Evolutionary conservation across 1,140 invertebrate genomes (phyloP).

Genomic region (Teleogryllus occipitalis): DNA sequence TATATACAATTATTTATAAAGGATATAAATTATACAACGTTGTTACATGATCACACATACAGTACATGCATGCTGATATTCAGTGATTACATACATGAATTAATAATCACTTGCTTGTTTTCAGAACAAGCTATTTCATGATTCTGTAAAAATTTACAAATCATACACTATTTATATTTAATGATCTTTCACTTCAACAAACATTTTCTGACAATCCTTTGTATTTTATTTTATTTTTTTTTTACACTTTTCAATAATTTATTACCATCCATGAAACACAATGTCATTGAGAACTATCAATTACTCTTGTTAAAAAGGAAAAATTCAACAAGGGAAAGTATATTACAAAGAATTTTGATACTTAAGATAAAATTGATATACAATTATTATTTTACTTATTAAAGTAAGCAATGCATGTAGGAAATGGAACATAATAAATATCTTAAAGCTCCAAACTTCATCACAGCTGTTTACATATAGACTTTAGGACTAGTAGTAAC

Average conservation of each 20-base stretch:
- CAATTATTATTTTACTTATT: background rate
- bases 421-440: background rate
- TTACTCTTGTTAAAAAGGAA: background rate
- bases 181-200: background rate
- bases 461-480: background rate
- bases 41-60: background rate
- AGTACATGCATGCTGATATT: background rate
- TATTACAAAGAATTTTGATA: slow-evolving; percentile 1
- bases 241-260: background rate
- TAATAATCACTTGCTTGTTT: background rate
- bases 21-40: background rate
- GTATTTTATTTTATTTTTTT: background rate
- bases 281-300: background rate
- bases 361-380: background rate
- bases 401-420: background rate
- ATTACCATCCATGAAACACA: background rate
- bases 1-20: too few species aligned
- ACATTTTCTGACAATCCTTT: background rate
- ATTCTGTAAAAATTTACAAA: background rate
- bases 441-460: slow-evolving; percentile 4
- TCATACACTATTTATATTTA: background rate
- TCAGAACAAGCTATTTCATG: background rate
- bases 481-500: background rate
- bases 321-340: background rate
- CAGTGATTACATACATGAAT: background rate